Conservation (phyloP, 2,888 invertebrate species). For the Acronicta psi region DNA sequence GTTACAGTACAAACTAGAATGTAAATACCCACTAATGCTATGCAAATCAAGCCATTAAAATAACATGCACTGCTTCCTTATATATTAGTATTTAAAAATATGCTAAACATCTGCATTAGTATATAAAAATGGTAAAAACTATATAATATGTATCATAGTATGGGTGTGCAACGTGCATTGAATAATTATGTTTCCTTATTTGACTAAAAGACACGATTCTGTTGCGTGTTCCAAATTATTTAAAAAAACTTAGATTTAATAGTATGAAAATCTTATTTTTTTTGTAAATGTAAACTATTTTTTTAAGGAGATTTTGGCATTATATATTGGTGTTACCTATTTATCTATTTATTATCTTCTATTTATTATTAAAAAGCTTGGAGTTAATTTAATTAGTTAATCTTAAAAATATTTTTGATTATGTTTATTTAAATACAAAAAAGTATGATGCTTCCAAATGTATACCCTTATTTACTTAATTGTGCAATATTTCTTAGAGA, state of each 20-base stretch:
- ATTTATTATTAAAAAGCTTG: no score
- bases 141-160: slow-evolving; percentile 28
- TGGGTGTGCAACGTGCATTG: slow-evolving; percentile 36
- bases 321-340: no score
- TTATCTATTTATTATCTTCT: no score
- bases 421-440: no score
- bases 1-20: slow-evolving; percentile 22
- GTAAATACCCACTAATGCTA: slow-evolving; percentile 34
- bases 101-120: slow-evolving; percentile 39
- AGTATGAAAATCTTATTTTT: background rate
- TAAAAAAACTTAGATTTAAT: background rate
- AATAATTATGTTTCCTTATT: slow-evolving; percentile 39
- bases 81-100: slow-evolving; percentile 41
- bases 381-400: no score
- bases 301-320: background rate
- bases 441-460: no score
- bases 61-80: slow-evolving; percentile 41
- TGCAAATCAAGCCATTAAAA: slow-evolving; percentile 43
- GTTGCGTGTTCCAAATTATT: slow-evolving; percentile 6
- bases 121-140: slow-evolving; percentile 37
- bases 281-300: background rate
- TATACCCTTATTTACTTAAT: no score
- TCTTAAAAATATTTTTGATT: no score
- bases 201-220: slow-evolving; percentile 19
- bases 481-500: no score